A percentile compares a stretch with the other conserved stretches of the same genome.
These are phyloP conservation scores for Palloptera scutellata DNA, from an alignment of 2,888 invertebrate species.

Conservation along the genomic window DNA sequence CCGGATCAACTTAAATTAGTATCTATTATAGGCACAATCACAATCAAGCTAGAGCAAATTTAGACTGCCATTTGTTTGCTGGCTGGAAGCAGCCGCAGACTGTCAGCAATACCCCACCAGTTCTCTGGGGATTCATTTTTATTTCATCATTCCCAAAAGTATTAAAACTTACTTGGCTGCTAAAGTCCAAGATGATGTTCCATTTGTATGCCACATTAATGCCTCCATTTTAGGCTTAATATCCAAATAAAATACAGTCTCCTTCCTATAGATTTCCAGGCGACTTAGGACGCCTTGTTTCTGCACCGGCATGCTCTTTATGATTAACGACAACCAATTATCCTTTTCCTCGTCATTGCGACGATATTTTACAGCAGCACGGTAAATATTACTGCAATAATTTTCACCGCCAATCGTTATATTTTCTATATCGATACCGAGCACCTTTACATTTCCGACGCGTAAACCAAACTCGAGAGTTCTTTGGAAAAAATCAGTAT, in stretches of 20 bases:
- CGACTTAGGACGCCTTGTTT: slow-evolving; percentile 64
- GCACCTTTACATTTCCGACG: slow-evolving; percentile 48
- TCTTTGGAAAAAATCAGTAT: slow-evolving; percentile 49
- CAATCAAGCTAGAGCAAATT: too few relatives aligned
- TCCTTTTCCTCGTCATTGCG: slow-evolving; percentile 32
- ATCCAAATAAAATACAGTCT: slow-evolving; percentile 62
- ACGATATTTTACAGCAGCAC: slow-evolving; percentile 49
- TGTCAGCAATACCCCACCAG: too few relatives aligned
- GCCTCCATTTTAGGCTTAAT: slow-evolving; percentile 64
- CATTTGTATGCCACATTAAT: slow-evolving; percentile 57
- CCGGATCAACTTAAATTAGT: too few relatives aligned
- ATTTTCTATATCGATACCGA: slow-evolving; percentile 46
- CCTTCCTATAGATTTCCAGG: slow-evolving; percentile 64
- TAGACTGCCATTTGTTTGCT: too few relatives aligned
- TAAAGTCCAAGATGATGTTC: slow-evolving; percentile 46
- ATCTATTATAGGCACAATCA: too few relatives aligned
- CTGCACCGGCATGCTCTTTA: slow-evolving; percentile 57
- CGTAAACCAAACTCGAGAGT: slow-evolving; percentile 55
- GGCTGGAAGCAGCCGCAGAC: too few relatives aligned
- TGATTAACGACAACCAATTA: slow-evolving; percentile 46
- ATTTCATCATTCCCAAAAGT: neutral
- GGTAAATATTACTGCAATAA: slow-evolving; percentile 61
- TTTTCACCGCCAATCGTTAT: slow-evolving; percentile 58
- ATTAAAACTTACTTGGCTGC: slow-evolving; percentile 51
- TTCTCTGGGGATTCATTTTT: too few relatives aligned